Evolutionary conservation across 2,113 vertebrate species (phyloP), one percentile per base, ranked within the genome.

Genomic region (Mesocricetus auratus): DNA sequence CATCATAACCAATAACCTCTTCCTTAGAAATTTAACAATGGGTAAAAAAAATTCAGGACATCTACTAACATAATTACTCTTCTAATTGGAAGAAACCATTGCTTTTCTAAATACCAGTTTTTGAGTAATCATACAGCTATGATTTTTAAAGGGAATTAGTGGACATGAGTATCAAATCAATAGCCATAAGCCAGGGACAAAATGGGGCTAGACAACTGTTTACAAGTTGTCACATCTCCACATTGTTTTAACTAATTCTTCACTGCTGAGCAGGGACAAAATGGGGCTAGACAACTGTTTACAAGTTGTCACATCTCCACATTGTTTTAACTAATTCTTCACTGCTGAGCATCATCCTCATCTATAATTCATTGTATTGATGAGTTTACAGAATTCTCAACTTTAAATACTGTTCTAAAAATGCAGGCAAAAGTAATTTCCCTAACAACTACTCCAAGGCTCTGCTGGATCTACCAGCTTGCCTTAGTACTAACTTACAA

Each of bases 21-120:
- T 82, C 73, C 36, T 77, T 62, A 36, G 13, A 83, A 56, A 50
- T 58, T 22, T 69, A 87, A 94, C 29, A 39, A 77, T 69, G 16
- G 24, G 3, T 0, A 71, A 71, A 33, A 82, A 42, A 89, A 2
- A 75, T 62, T 56, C 79, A 78, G 24, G 39, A 78, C 91, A 79
- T 56, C 10, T 73, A 62, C 50, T 87, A 56, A 60, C 29, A 21
- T 88, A 88, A 86, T 50, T 69, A 85, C 71, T 69, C 42, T 94
- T 39, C 85, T n/a, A 88, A 88, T 64, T 94, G n/a, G 60, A 39
- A 90, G 6, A 69, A 82, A 83, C 75, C 82, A 42, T 92, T 5
- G 58, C 21, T 91, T 96, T 66, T 69, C 36, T 71, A 64, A 22
- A 68, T 45, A 68, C 17, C 4, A 82, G 26, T 31, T 87, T 53